Evolutionary conservation across 2,113 vertebrate genomes (phyloP), one percentile per base, ranked within the genome.

Genomic region (Psammodynastes pulverulentus): DNA sequence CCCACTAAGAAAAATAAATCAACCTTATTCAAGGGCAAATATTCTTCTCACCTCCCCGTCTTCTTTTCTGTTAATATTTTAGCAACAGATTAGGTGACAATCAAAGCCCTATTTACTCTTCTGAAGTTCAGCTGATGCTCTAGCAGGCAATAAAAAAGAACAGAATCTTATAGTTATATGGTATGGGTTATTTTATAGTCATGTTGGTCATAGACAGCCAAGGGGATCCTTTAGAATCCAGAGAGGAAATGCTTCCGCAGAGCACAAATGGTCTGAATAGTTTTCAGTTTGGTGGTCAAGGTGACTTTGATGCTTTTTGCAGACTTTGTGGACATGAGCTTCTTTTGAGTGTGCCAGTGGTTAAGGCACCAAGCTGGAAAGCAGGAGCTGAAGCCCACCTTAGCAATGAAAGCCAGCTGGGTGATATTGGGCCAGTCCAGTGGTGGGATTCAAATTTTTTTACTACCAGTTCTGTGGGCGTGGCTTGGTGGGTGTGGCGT

Each of bases 1-100:
- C 91, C 86, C 53, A 52, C 26, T 34, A 92, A 92, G 84, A 45
- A 92, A 92, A 89, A 92, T 89, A 92, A 92, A 92, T 89, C 91
- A 92, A 89, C 67, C 87, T 89, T 92, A 89, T 92, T 89, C 49
- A 52, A 48, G 87, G 29, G 39, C 39, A 62, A n/a, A 34, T n/a
- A n/a, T 58, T 45, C 45, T 23, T 34, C 43, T 5, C 43, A 2
- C 52, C 51, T 23, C 13, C 39, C 49, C 1, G 4, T 21, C 24
- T 34, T 52, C 29, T 46, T 88, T 88, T 84, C 67, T 72, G 48
- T 92, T 48, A 89, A 72, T 43, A 89, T 58, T 84, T 89, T 85
- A n/a, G 43, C 67, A 23, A 56, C 87, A 58, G 51, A 89, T 84
- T 89, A 89, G 52, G 56, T 89, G 87, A 48, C 67, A 56, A 92